These are phyloP conservation scores for Ferrisia virgata DNA, from an alignment of 2,888 invertebrate genomes.

Conservation along the genomic window DNA sequence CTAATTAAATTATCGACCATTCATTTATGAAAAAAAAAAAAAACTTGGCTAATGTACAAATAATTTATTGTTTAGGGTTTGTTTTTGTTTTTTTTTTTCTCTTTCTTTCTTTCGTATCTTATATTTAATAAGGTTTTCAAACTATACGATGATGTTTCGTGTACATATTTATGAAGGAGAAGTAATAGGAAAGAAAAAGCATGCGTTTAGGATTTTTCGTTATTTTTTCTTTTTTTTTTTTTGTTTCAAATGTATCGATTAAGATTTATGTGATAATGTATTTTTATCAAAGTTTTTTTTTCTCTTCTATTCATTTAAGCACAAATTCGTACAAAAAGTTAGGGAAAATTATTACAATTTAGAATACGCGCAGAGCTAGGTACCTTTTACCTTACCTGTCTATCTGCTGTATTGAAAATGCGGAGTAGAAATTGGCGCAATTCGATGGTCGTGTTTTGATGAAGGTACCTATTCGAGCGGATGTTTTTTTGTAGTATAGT, in stretches of 20 bases:
- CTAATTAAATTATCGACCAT: not conserved
- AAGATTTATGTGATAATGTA: conserved; percentile 13
- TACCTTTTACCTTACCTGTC: no score
- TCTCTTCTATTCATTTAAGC: not conserved
- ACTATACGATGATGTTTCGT: not conserved
- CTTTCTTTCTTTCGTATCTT: not conserved
- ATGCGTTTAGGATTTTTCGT: not conserved
- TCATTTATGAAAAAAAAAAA: no score
- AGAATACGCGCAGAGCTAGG: no score
- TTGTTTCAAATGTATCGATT: not conserved
- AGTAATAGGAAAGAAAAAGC: not conserved
- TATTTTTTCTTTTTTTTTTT: not conserved
- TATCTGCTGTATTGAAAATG: no score
- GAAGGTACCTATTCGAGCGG: not conserved
- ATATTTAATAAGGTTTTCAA: not conserved
- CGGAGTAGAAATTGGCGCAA: not conserved
- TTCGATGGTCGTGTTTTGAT: no score
- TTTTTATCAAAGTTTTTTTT: not conserved
- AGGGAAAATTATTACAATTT: not conserved
- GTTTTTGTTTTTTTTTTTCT: not conserved
- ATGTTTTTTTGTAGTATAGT: not conserved
- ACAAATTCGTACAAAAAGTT: not conserved
- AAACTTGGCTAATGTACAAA: conserved; percentile 30
- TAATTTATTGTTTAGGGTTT: not conserved
- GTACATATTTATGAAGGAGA: not conserved